Conservation (phyloP, 2,113 vertebrate species). For the Callionymus lyra region DNA sequence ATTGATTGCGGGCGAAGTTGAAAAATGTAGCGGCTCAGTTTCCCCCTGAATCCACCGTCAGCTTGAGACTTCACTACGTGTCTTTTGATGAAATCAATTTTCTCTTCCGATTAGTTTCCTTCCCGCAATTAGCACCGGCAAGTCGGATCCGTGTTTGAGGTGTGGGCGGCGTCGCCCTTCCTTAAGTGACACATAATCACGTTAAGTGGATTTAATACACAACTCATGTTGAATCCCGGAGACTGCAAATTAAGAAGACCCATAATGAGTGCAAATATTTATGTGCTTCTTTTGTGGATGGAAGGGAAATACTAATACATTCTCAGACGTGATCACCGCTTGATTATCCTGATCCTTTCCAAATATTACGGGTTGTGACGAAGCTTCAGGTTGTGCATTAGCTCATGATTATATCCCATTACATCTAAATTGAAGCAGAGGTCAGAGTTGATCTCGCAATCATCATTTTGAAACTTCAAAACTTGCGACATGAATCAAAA, state of each 20-base stretch:
- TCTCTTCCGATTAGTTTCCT: conserved; percentile 23
- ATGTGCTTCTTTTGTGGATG: too few relatives aligned
- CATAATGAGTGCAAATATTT: too few relatives aligned
- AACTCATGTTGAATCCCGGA: conserved; percentile 1
- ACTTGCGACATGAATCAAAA: too few relatives aligned
- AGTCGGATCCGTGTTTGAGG: conserved; percentile 1
- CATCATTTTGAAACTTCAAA: too few relatives aligned
- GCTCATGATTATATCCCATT: conserved; percentile 26
- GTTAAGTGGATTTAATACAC: conserved; percentile 3
- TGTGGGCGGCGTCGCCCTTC: conserved; percentile 12
- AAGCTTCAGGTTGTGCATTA: not conserved
- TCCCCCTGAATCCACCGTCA: conserved; percentile 42
- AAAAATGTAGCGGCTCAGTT: conserved; percentile 47
- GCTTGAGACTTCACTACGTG: conserved; percentile 33
- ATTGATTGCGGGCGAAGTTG: conserved; percentile 79
- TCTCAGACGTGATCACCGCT: too few relatives aligned
- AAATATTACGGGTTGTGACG: not conserved
- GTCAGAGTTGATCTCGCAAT: conserved; percentile 2
- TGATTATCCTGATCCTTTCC: not conserved
- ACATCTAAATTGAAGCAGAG: conserved; percentile 21
- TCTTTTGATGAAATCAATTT: conserved; percentile 46
- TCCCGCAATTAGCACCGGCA: conserved; percentile 38
- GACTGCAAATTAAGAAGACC: not conserved
- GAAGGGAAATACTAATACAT: too few relatives aligned
- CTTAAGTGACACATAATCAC: conserved; percentile 6